phyloP scores from a whole-genome alignment of 2,797 vertebrate species.

The Iguana delicatissima region DNA sequence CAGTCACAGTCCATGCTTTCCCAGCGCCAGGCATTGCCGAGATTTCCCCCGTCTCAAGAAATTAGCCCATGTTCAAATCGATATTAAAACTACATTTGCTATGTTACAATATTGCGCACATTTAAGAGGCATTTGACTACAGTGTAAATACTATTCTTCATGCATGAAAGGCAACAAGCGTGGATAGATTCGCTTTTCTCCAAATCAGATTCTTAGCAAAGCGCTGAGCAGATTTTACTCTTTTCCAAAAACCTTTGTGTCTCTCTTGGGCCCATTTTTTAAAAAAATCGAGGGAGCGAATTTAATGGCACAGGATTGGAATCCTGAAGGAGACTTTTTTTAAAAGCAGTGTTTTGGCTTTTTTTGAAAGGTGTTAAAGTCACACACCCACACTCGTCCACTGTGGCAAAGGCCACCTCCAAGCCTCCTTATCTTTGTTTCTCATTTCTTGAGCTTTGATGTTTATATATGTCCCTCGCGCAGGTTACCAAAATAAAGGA shows the following conservation, averaged over 20 bases:
- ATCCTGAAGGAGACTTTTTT: no score
- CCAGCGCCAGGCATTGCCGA: slow-evolving; percentile 80
- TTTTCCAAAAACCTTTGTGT: slow-evolving; percentile 76
- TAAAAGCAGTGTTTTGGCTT: no score
- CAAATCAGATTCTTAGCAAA: slow-evolving; percentile 73
- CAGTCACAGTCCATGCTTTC: slow-evolving; percentile 79
- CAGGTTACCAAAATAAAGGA: slow-evolving; percentile 77
- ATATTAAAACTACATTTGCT: slow-evolving; percentile 84
- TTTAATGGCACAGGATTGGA: slow-evolving; percentile 51
- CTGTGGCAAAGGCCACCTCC: slow-evolving; percentile 51
- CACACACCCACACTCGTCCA: neutral
- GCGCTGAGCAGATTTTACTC: slow-evolving; percentile 66
- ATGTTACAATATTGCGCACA: slow-evolving; percentile 82
- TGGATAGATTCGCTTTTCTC: slow-evolving; percentile 76
- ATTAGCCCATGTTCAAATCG: slow-evolving; percentile 82
- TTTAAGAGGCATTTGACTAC: slow-evolving; percentile 80
- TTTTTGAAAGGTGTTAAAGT: slow-evolving; percentile 57
- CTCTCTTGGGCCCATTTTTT: slow-evolving; percentile 68
- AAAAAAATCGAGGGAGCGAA: neutral
- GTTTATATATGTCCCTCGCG: slow-evolving; percentile 75
- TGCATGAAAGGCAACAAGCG: slow-evolving; percentile 76
- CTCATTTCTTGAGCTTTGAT: slow-evolving; percentile 70
- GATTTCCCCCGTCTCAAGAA: slow-evolving; percentile 78
- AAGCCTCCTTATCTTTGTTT: slow-evolving; percentile 71
- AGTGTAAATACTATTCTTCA: slow-evolving; percentile 80